phyloP scores from a whole-genome alignment of 2,797 vertebrate species.

The Anguilla anguilla region DNA sequence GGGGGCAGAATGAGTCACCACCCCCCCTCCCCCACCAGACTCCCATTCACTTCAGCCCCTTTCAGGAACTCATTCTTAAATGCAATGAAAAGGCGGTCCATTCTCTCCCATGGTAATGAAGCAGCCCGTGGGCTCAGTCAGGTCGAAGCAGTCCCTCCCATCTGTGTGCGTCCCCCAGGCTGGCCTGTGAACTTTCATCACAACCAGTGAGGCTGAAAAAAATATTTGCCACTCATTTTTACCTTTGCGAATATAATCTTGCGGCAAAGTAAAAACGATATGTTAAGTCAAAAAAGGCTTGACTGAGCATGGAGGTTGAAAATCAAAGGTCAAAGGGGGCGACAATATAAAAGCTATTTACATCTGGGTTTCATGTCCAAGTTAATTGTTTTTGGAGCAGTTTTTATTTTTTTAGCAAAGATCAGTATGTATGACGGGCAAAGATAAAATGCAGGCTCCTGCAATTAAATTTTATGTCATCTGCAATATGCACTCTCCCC shows the following conservation, averaged over 20 bases:
- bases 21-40: conserved; percentile 43
- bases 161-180: background rate
- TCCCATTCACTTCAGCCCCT: conserved; percentile 65
- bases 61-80: conserved; percentile 70
- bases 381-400: background rate
- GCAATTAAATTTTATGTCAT: background rate
- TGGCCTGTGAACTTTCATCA: background rate
- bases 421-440: background rate
- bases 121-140: background rate
- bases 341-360: background rate
- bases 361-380: background rate
- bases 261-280: background rate
- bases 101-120: conserved; percentile 47
- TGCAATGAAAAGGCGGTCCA: conserved; percentile 65
- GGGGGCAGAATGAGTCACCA: conserved; percentile 44
- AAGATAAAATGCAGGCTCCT: background rate
- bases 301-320: background rate
- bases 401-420: background rate
- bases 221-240: background rate
- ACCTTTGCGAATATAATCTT: background rate
- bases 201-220: background rate
- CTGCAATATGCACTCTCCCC: background rate
- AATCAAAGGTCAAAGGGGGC: background rate
- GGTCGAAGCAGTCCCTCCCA: background rate
- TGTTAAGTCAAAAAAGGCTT: background rate